These are phyloP conservation scores for Drosophila hamatofila DNA, from an alignment of 2,888 invertebrate species.

Conservation along the genomic window DNA sequence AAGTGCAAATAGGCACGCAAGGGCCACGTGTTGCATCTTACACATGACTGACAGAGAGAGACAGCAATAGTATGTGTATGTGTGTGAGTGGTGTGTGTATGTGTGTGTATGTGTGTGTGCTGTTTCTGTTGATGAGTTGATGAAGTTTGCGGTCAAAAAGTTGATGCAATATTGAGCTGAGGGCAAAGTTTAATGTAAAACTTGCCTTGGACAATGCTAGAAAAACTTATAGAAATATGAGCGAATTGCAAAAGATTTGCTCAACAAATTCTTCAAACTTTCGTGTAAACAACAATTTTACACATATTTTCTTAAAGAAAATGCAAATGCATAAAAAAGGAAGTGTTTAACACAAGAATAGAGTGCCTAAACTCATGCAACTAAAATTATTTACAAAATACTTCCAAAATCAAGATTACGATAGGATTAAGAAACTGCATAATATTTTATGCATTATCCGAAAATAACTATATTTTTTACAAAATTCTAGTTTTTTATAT, in stretches of 20 bases:
- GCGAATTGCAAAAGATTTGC: not conserved
- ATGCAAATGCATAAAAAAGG: not conserved
- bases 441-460: not conserved
- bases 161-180: slow-evolving; percentile 57
- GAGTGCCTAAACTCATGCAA: not conserved
- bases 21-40: slow-evolving; percentile 67
- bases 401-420: too few species aligned
- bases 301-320: not conserved
- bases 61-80: not conserved
- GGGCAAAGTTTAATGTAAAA: slow-evolving; percentile 23
- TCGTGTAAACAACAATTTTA: not conserved
- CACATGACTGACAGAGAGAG: not conserved
- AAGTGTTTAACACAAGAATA: not conserved
- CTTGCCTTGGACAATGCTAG: not conserved
- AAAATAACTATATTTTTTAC: too few species aligned
- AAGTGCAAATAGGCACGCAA: slow-evolving; percentile 76
- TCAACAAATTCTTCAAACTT: not conserved
- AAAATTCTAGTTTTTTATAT: too few species aligned
- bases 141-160: slow-evolving; percentile 66
- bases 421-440: too few species aligned
- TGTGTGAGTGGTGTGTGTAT: slow-evolving; percentile 26
- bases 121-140: slow-evolving; percentile 56
- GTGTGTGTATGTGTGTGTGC: slow-evolving; percentile 31
- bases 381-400: not conserved
- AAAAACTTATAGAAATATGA: not conserved